phyloP scores from a whole-genome alignment of 2,888 invertebrate species.

The Furcula furcula region DNA sequence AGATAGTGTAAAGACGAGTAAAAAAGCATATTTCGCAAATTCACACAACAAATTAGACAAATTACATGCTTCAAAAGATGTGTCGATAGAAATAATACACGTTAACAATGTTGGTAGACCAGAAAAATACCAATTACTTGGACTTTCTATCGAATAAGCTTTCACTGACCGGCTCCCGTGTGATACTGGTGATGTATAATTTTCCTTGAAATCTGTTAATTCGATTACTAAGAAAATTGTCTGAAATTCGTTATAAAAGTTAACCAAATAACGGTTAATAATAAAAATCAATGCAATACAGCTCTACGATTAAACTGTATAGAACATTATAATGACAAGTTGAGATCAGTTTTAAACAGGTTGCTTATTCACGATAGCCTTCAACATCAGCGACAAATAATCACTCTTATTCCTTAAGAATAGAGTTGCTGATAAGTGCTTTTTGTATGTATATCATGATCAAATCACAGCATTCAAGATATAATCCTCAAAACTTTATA shows the following conservation, averaged over 20 bases:
- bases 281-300: neutral
- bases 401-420: too few species aligned
- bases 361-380: too few species aligned
- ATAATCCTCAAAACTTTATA: constrained; percentile 11
- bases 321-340: too few species aligned
- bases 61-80: constrained; percentile 24
- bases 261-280: neutral
- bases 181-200: constrained; percentile 34
- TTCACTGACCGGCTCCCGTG: constrained; percentile 37
- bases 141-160: constrained; percentile 39
- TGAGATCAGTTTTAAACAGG: too few species aligned
- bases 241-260: constrained; percentile 12
- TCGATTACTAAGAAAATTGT: constrained; percentile 30
- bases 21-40: constrained; percentile 24
- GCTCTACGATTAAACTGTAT: too few species aligned
- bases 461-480: too few species aligned
- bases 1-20: constrained; percentile 19
- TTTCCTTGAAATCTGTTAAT: constrained; percentile 35
- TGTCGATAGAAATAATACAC: constrained; percentile 27
- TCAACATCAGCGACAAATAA: too few species aligned
- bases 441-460: too few species aligned
- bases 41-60: constrained; percentile 30
- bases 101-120: constrained; percentile 15
- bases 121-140: constrained; percentile 39
- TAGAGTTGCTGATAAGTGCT: too few species aligned